Conservation (phyloP, 2,113 vertebrate species). For the Onychorhynchus coronatus region DNA sequence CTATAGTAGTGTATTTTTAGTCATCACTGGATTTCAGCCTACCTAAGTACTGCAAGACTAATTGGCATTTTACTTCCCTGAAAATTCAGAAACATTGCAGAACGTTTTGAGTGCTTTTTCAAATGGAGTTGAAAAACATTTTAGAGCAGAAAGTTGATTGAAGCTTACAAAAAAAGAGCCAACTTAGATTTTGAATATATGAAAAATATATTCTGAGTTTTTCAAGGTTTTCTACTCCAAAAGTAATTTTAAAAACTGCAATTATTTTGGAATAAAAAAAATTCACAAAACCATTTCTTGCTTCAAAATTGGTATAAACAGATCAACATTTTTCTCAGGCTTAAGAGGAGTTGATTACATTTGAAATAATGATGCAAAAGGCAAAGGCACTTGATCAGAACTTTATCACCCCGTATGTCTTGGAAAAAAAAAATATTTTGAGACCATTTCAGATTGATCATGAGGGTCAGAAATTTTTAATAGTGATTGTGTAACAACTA, state of each 20-base stretch:
- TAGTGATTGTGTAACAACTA: not conserved
- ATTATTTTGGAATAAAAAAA: not conserved
- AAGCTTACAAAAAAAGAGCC: not conserved
- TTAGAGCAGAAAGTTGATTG: not conserved
- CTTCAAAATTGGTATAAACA: not conserved
- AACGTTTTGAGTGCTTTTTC: not conserved
- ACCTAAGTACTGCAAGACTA: not conserved
- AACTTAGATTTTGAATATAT: not conserved
- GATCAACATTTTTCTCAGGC: not conserved
- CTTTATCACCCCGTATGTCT: fast-evolving
- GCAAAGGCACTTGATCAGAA: not conserved
- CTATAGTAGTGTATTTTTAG: not conserved
- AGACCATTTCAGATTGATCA: not conserved
- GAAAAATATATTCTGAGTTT: not conserved
- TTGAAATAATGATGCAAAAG: not conserved
- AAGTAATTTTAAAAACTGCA: not conserved
- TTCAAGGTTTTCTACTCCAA: not conserved
- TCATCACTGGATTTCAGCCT: not conserved
- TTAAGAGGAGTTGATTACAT: not conserved
- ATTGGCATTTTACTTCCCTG: not conserved
- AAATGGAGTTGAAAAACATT: not conserved
- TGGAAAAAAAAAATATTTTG: not conserved
- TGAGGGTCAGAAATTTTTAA: not conserved
- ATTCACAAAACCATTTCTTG: not conserved
- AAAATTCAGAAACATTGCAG: not conserved